These are phyloP conservation scores for Sturnira hondurensis DNA, from an alignment of 2,113 vertebrate genomes.

Conservation along the genomic window DNA sequence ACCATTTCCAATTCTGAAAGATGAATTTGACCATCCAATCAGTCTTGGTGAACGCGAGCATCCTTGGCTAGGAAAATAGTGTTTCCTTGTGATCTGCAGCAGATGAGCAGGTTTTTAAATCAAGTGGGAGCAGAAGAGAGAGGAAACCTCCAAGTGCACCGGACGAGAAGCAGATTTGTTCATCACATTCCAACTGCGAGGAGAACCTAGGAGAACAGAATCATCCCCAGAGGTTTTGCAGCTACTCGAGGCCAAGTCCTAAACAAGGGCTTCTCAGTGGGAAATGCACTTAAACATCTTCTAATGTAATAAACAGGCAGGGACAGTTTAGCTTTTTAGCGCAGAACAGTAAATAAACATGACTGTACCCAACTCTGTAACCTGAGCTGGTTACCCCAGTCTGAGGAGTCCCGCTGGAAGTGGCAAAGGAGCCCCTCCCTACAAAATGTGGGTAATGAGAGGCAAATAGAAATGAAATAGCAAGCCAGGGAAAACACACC, in stretches of 20 bases:
- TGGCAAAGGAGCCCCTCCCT: neutral
- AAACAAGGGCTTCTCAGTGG: neutral
- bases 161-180: slow-evolving; percentile 54
- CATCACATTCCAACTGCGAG: neutral
- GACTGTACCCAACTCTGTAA: neutral
- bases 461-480: neutral
- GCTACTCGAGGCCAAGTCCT: neutral
- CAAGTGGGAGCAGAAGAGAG: slow-evolving; percentile 20
- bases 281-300: neutral
- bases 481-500: neutral
- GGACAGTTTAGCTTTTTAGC: slow-evolving; percentile 29
- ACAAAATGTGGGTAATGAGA: neutral
- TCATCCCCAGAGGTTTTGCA: slow-evolving; percentile 25
- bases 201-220: slow-evolving; percentile 36
- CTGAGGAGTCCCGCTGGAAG: neutral
- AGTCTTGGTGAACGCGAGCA: neutral
- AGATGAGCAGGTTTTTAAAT: slow-evolving; percentile 27
- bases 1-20: slow-evolving; percentile 21
- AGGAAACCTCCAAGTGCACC: neutral
- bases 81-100: neutral
- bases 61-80: neutral
- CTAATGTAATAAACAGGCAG: slow-evolving; percentile 45
- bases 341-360: slow-evolving; percentile 40
- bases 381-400: neutral
- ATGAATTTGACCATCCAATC: neutral